Evolutionary conservation across 2,797 vertebrate genomes (phyloP).

Genomic region (Anolis apletophallus): DNA sequence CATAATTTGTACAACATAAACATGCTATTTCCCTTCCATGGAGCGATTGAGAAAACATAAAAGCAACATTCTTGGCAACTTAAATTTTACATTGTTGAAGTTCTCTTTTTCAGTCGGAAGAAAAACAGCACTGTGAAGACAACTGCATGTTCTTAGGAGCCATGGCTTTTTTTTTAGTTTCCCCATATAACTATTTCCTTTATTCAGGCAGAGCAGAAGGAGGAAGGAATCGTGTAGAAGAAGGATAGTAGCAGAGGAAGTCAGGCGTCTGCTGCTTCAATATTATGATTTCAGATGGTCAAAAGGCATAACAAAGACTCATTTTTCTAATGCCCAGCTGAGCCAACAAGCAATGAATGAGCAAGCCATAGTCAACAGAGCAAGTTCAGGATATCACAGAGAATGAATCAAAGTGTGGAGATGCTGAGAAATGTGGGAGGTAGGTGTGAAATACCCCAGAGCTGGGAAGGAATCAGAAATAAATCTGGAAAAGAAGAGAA

Average conservation of each 20-base stretch:
- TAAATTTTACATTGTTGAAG: slow-evolving; percentile 22
- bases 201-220: slow-evolving; percentile 34
- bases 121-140: neutral
- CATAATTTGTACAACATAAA: slow-evolving; percentile 34
- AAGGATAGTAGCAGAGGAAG: slow-evolving; percentile 68
- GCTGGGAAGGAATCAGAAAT: slow-evolving; percentile 22
- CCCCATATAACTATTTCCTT: slow-evolving; percentile 23
- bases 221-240: slow-evolving; percentile 29
- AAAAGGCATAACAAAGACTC: slow-evolving; percentile 71
- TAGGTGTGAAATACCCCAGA: slow-evolving; percentile 49
- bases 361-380: slow-evolving; percentile 72
- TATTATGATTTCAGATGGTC: slow-evolving; percentile 74
- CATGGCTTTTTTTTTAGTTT: neutral
- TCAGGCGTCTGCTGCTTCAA: slow-evolving; percentile 69
- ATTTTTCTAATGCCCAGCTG: slow-evolving; percentile 75
- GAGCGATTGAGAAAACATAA: slow-evolving; percentile 45
- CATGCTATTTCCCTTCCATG: slow-evolving; percentile 44
- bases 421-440: slow-evolving; percentile 62
- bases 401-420: slow-evolving; percentile 68
- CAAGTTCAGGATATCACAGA: slow-evolving; percentile 71
- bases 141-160: slow-evolving; percentile 21
- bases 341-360: slow-evolving; percentile 76
- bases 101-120: slow-evolving; percentile 14
- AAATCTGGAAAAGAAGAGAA: slow-evolving; percentile 20
- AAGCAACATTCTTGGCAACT: slow-evolving; percentile 27